These are phyloP conservation scores for Cataglyphis altisquamis DNA, from an alignment of 2,888 invertebrate species.

Conservation along the genomic window DNA sequence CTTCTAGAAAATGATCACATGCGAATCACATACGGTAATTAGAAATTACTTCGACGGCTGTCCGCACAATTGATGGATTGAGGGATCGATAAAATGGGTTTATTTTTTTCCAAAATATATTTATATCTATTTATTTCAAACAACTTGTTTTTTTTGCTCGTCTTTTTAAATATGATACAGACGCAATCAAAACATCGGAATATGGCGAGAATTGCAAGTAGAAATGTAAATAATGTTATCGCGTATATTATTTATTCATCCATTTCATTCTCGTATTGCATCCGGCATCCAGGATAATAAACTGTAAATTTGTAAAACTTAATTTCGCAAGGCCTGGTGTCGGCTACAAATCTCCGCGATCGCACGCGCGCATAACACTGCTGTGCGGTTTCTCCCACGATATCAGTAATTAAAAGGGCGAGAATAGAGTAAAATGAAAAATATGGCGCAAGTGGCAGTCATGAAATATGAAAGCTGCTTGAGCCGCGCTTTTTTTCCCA, in stretches of 20 bases:
- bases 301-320: conserved; percentile 58
- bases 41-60: conserved; percentile 21
- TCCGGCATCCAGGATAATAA: conserved; percentile 40
- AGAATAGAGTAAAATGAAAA: conserved; percentile 60
- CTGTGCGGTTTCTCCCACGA: conserved; percentile 29
- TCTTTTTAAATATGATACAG: neutral
- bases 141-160: neutral
- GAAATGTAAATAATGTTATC: conserved; percentile 35
- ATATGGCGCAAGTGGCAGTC: conserved; percentile 50
- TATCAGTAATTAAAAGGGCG: conserved; percentile 72
- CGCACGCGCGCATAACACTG: conserved; percentile 1
- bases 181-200: neutral
- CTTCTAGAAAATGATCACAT: conserved; percentile 55
- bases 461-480: conserved; percentile 75
- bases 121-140: neutral
- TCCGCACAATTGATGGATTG: conserved; percentile 15
- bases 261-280: conserved; percentile 34
- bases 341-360: conserved; percentile 42
- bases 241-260: conserved; percentile 21
- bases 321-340: conserved; percentile 34
- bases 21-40: conserved; percentile 65
- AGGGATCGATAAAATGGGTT: neutral
- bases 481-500: conserved; percentile 66
- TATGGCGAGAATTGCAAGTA: neutral
- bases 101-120: neutral